Percentiles rank a stretch among this genome's conserved stretches.
Conservation (phyloP, 2,797 vertebrate genomes). For the Malurus leucopterus region DNA sequence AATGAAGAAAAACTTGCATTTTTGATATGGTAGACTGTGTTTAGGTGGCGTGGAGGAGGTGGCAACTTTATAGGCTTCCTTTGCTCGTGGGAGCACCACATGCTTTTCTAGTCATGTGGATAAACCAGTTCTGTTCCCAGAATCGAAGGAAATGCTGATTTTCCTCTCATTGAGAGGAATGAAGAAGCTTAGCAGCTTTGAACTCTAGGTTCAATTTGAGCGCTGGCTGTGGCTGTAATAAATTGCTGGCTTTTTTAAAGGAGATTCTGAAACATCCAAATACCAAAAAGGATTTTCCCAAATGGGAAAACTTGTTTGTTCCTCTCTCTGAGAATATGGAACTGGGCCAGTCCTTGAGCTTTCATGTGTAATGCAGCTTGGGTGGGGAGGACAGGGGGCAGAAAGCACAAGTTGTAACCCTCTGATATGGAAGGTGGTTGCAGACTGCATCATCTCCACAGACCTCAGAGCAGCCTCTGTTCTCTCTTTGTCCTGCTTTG, state of each 20-base stretch:
- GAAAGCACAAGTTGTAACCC: not conserved
- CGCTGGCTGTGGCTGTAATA: not conserved
- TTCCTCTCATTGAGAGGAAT: not conserved
- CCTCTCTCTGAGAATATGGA: not conserved
- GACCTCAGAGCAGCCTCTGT: not conserved
- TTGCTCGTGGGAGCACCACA: not conserved
- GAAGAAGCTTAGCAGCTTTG: not conserved
- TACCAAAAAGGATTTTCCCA: not conserved
- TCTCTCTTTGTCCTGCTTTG: not conserved
- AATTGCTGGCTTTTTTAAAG: not conserved
- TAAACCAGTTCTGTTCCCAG: not conserved
- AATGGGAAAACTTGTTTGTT: not conserved
- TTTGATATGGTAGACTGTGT: not conserved
- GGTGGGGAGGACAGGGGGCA: not conserved
- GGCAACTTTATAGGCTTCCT: not conserved
- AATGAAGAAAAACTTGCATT: not conserved
- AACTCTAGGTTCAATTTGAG: not conserved
- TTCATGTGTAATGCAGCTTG: not conserved
- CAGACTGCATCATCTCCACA: not conserved
- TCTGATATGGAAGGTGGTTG: not conserved
- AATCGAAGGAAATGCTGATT: not conserved
- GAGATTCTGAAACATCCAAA: conserved; percentile 8
- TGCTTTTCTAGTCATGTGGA: not conserved
- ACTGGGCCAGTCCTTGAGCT: not conserved
- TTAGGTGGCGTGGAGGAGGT: not conserved